These are phyloP conservation scores for Paracentrotus lividus DNA, from an alignment of 53 echinoderm and acorn worm species.

Conservation along the genomic window DNA sequence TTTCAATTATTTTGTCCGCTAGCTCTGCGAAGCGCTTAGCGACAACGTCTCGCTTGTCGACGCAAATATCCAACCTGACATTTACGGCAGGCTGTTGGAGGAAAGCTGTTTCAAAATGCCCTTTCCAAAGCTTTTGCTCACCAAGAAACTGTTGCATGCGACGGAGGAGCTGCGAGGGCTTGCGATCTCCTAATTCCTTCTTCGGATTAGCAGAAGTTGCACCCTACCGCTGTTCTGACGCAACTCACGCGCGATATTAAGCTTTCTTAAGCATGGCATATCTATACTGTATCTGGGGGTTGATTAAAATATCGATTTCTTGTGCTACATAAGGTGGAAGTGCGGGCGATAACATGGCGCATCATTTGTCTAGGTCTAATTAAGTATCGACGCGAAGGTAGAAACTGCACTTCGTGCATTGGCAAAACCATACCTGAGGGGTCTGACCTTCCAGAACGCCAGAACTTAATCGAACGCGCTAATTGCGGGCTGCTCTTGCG, in stretches of 20 bases:
- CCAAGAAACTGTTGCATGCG: conserved; percentile 71
- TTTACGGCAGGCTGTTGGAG: conserved; percentile 62
- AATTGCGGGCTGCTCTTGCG: neutral
- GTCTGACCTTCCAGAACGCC: conserved; percentile 71
- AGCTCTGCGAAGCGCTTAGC: conserved; percentile 29
- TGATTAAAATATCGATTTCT: conserved; percentile 75
- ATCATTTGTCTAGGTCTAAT: conserved; percentile 53
- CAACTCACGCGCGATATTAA: conserved; percentile 48
- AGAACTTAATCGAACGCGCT: conserved; percentile 71
- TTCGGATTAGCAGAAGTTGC: conserved; percentile 37
- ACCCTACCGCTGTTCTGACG: conserved; percentile 74
- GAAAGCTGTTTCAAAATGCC: conserved; percentile 48
- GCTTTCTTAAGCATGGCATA: conserved; percentile 16
- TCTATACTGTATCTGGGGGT: neutral
- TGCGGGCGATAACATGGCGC: conserved; percentile 72
- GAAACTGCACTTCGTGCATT: conserved; percentile 76
- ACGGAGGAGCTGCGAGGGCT: conserved; percentile 71
- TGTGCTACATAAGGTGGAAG: conserved; percentile 72
- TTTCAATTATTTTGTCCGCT: conserved; percentile 64
- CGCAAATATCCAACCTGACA: conserved; percentile 62
- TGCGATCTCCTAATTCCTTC: conserved; percentile 73
- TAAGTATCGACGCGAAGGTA: conserved; percentile 60
- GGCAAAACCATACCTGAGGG: conserved; percentile 68
- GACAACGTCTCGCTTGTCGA: conserved; percentile 44
- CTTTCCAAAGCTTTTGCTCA: conserved; percentile 48